A percentile compares a stretch with the other conserved stretches of the same genome.
Conservation (phyloP, 2,113 vertebrate species). For the Corvus cornix region DNA sequence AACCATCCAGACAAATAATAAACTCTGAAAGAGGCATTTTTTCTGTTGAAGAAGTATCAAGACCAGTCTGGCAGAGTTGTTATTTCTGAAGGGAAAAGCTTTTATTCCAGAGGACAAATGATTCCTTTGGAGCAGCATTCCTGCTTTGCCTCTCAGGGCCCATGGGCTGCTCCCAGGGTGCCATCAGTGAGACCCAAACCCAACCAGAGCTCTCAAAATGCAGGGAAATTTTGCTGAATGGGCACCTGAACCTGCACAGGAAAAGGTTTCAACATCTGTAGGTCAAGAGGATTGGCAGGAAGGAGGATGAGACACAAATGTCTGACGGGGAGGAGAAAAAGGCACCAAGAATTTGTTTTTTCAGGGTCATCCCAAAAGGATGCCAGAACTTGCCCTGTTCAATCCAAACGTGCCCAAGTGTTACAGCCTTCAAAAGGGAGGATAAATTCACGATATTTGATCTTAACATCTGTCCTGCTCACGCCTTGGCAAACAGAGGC, state of each 20-base stretch:
- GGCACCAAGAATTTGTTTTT: not conserved
- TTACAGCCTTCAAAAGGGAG: not conserved
- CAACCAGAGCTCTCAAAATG: not conserved
- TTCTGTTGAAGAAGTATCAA: not conserved
- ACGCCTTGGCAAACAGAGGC: not conserved
- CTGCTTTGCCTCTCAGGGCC: not conserved
- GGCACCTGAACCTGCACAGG: not conserved
- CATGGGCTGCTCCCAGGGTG: not conserved
- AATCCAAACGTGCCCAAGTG: fast-evolving
- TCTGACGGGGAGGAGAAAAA: not conserved
- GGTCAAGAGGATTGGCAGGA: not conserved
- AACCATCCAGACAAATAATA: not conserved
- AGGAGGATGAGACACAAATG: not conserved
- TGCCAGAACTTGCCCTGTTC: not conserved
- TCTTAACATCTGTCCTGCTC: not conserved
- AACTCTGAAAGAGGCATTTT: not conserved
- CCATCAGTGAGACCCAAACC: not conserved
- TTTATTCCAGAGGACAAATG: not conserved
- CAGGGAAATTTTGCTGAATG: not conserved
- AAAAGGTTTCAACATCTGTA: no score
- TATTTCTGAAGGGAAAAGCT: not conserved
- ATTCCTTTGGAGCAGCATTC: not conserved
- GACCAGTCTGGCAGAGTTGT: not conserved
- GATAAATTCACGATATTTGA: not conserved
- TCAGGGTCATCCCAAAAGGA: not conserved